Evolutionary conservation across 2,888 invertebrate species (phyloP), one percentile per base, ranked within the genome.

Genomic region (Lutraria lutraria): DNA sequence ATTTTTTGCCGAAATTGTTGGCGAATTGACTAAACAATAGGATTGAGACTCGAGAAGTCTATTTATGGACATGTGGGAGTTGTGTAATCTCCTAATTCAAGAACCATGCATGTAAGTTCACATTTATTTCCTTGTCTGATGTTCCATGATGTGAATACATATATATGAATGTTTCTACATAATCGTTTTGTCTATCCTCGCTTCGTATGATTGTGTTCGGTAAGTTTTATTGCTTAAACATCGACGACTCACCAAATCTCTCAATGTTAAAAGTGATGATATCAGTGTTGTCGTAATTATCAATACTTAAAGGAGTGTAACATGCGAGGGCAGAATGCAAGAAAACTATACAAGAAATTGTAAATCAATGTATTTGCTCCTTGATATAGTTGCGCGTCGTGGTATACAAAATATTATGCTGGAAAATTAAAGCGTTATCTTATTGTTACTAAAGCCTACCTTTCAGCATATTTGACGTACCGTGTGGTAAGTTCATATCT

Each of bases 1-100:
- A 76, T 34, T 76, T 31, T 1, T 76, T 76, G 76, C 31, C 76
- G 76, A 76, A 76, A 34, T 34, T 76, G 16, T 76, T 76, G 29
- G 76, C 16, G 34, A 31, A 76, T 76, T 76, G 76, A 76, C 15
- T 76, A 31, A 76, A 16, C 29, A 31, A 76, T 76, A 19, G 15
- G 0, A 76, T 19, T 19, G 13, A 31, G 76, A 19, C 72, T 31
- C 15, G 1, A 16, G 34, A 31, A 34, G 31, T 76, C 76, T 76
- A 76, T 34, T 16, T 31, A 16, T 31, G 76, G 19, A 13, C 76
- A 19, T 3, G 76, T 76, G 76, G 76, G 76, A 76, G 29, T 76
- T 34, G 25, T 25, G 25, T 31, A 34, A 31, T 76, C 76, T 76
- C 76, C 76, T 76, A 16, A 8, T 19, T 19, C 19, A 25, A 31